Percentiles rank a stretch among this genome's conserved stretches.
Conservation (phyloP, 2,113 vertebrate species). For the Oryzias celebensis region DNA sequence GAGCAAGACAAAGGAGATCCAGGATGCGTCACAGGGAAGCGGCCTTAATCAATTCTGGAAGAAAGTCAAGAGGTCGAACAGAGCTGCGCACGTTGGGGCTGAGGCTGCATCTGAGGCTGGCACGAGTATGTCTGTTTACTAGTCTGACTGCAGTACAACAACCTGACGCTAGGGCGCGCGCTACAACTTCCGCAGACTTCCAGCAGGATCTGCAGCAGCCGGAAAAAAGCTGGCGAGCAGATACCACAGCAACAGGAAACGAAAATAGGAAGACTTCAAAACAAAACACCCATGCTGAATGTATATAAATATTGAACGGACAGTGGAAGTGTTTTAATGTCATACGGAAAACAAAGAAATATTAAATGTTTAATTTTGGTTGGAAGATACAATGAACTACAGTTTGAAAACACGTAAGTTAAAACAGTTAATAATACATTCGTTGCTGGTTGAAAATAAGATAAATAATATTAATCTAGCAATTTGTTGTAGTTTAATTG, state of each 20-base stretch:
- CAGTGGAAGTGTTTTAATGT: background rate
- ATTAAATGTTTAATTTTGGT: background rate
- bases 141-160: slow-evolving; percentile 58
- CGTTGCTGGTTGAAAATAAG: background rate
- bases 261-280: slow-evolving; percentile 12
- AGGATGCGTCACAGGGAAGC: background rate
- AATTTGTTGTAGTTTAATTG: background rate
- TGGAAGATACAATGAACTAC: background rate
- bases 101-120: slow-evolving; percentile 9
- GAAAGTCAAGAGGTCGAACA: slow-evolving; percentile 29
- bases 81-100: slow-evolving; percentile 15
- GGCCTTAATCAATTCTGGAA: background rate
- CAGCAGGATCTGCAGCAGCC: slow-evolving; percentile 23
- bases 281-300: slow-evolving; percentile 13
- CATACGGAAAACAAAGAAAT: background rate
- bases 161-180: slow-evolving; percentile 64
- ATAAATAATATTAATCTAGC: background rate
- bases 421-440: background rate
- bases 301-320: background rate
- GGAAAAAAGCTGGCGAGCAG: slow-evolving; percentile 16
- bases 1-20: too few species aligned
- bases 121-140: slow-evolving; percentile 15
- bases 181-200: slow-evolving; percentile 55
- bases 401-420: background rate
- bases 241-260: slow-evolving; percentile 24